Percentiles rank a stretch among this genome's conserved stretches.
These are phyloP conservation scores for Chauna torquata DNA, from an alignment of 2,113 vertebrate genomes.

Conservation along the genomic window DNA sequence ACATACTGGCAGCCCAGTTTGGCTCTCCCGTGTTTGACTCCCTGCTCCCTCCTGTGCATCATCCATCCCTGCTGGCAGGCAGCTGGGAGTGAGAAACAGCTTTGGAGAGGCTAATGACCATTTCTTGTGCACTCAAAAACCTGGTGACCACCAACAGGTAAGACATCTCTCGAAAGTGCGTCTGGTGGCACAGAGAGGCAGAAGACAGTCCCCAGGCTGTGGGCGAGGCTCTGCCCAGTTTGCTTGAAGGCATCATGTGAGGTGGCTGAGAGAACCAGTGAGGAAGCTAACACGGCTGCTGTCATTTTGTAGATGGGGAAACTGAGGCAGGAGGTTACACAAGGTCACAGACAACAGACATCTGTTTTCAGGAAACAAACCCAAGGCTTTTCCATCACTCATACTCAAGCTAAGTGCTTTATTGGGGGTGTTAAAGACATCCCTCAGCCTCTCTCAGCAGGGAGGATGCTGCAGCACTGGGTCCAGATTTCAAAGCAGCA, in stretches of 20 bases:
- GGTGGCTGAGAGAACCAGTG: neutral
- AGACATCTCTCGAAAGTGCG: neutral
- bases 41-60: neutral
- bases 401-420: neutral
- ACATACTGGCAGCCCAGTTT: neutral
- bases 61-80: neutral
- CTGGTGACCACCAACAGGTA: neutral
- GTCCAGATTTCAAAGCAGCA: neutral
- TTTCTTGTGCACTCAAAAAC: neutral
- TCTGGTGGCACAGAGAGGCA: neutral
- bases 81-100: neutral
- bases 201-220: neutral
- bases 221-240: neutral
- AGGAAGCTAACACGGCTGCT: neutral
- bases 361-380: neutral
- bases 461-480: neutral
- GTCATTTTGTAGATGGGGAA: neutral
- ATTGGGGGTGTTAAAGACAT: neutral
- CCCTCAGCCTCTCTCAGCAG: neutral
- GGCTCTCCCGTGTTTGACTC: neutral
- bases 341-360: neutral
- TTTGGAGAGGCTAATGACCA: neutral
- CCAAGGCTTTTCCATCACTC: neutral
- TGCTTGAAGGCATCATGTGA: rapidly evolving
- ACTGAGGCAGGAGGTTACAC: neutral